These are phyloP conservation scores for Trachymyrmex cornetzi DNA, from an alignment of 1,140 invertebrate genomes.

Conservation along the genomic window DNA sequence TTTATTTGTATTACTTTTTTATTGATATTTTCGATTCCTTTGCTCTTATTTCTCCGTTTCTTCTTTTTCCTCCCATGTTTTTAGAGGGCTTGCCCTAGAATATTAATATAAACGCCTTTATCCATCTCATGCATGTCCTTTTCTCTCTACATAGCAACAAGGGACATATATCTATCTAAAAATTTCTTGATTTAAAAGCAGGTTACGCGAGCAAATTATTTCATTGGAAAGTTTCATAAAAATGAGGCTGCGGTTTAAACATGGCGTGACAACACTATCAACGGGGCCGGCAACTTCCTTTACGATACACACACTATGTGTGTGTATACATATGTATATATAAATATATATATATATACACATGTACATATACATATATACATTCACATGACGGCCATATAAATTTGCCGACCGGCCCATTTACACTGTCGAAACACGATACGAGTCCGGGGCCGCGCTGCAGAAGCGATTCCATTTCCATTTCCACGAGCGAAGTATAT, in stretches of 20 bases:
- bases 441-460: conserved; percentile 42
- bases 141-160: too few species aligned
- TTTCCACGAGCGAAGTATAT: conserved; percentile 63
- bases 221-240: not conserved
- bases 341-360: not conserved
- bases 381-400: conserved; percentile 31
- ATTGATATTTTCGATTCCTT: too few species aligned
- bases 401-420: conserved; percentile 65
- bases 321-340: too few species aligned
- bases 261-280: conserved; percentile 31
- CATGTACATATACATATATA: not conserved
- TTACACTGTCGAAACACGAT: conserved; percentile 58
- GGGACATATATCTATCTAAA: not conserved
- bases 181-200: not conserved
- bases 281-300: not conserved
- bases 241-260: not conserved
- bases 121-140: too few species aligned
- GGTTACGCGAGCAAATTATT: not conserved
- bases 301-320: not conserved
- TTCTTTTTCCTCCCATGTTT: too few species aligned
- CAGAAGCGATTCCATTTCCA: conserved; percentile 67
- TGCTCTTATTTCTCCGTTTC: too few species aligned
- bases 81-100: too few species aligned
- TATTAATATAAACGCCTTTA: too few species aligned
- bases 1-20: too few species aligned